A percentile compares a stretch with the other conserved stretches of the same genome.
These are phyloP conservation scores for Hucho hucho DNA, from an alignment of 2,113 vertebrate genomes.

Conservation along the genomic window DNA sequence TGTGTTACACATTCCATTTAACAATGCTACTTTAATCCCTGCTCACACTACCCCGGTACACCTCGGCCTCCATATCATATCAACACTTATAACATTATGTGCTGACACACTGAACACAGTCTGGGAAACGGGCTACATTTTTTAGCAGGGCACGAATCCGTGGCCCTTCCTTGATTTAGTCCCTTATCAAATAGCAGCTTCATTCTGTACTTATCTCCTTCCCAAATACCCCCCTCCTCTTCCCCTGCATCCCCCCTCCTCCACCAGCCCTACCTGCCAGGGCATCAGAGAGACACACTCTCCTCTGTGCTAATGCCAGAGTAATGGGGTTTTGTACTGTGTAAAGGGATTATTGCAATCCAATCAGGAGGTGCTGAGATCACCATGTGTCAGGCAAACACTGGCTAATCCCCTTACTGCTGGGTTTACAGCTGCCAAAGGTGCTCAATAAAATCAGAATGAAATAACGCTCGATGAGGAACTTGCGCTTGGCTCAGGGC, in stretches of 20 bases:
- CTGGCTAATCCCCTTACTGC: conserved; percentile 74
- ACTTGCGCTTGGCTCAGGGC: not conserved
- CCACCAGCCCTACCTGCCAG: not conserved
- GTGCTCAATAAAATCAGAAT: conserved; percentile 58
- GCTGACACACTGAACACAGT: not conserved
- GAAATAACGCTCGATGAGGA: conserved; percentile 39
- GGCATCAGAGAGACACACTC: conserved; percentile 11
- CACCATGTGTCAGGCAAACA: conserved; percentile 75
- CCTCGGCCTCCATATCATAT: not conserved
- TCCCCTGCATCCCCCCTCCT: no score
- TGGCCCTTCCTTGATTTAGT: not conserved
- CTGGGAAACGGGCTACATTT: not conserved
- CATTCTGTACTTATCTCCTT: no score
- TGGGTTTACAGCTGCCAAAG: conserved; percentile 70
- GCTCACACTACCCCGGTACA: not conserved
- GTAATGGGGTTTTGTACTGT: conserved; percentile 75
- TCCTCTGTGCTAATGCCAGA: conserved; percentile 61
- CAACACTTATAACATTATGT: not conserved
- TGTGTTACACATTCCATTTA: no score
- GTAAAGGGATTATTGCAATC: conserved; percentile 79
- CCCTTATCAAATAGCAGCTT: not conserved
- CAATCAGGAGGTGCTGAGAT: conserved; percentile 78
- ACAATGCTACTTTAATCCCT: not conserved
- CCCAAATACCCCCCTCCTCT: no score
- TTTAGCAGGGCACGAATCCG: not conserved